These are phyloP conservation scores for Branchipolynoe longqiensis DNA, from an alignment of 2,888 invertebrate species.

Conservation along the genomic window DNA sequence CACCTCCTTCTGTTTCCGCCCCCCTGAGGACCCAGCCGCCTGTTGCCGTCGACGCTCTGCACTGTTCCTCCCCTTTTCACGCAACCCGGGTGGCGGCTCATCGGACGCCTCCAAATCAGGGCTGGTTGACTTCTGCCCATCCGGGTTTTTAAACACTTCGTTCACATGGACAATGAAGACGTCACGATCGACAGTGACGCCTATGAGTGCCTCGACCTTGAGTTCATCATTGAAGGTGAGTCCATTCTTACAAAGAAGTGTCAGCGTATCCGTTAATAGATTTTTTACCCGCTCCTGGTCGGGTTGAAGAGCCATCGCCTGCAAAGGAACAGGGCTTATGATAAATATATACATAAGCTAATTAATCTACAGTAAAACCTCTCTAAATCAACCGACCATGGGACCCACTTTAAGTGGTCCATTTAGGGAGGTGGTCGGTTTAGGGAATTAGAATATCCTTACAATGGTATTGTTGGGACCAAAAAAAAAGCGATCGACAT, in stretches of 20 bases:
- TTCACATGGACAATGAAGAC: slow-evolving; percentile 63
- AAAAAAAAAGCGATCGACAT: too few relatives aligned
- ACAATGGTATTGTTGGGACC: too few relatives aligned
- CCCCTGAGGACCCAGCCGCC: neutral
- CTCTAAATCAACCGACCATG: too few relatives aligned
- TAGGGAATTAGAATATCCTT: too few relatives aligned
- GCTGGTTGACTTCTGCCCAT: neutral
- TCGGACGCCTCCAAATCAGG: slow-evolving; percentile 11
- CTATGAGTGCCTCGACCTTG: slow-evolving; percentile 61
- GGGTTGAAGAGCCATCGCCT: neutral
- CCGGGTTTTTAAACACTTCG: slow-evolving; percentile 17
- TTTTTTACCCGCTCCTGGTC: slow-evolving; percentile 12
- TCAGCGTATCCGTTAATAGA: slow-evolving; percentile 54
- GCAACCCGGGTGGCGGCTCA: neutral
- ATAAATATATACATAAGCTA: too few relatives aligned
- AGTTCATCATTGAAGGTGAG: slow-evolving; percentile 57
- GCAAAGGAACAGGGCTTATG: neutral
- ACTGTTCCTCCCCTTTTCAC: neutral
- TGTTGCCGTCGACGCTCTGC: neutral
- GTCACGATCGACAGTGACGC: slow-evolving; percentile 61
- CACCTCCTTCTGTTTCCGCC: neutral
- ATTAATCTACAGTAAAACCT: too few relatives aligned
- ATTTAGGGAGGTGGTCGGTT: too few relatives aligned
- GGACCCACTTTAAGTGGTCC: too few relatives aligned
- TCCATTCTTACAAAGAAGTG: slow-evolving; percentile 61